These are phyloP conservation scores for Pterostichus niger DNA, from an alignment of 2,888 invertebrate genomes.

Conservation along the genomic window DNA sequence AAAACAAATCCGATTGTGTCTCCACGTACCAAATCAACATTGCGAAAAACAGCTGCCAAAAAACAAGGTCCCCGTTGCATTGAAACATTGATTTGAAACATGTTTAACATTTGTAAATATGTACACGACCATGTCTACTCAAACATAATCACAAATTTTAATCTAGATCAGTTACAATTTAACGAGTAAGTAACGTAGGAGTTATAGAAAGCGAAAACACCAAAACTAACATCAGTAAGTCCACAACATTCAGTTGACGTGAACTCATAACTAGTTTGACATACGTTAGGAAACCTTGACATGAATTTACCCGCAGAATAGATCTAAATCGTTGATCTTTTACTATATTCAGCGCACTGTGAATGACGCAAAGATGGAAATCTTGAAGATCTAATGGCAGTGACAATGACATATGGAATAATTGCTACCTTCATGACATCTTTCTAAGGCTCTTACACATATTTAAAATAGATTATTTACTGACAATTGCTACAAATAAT, in stretches of 20 bases:
- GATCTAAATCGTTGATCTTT: constrained; percentile 33
- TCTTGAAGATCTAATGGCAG: neutral
- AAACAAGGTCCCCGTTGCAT: neutral
- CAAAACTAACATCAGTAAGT: neutral
- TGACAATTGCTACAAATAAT: too few relatives aligned
- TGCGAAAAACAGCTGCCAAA: neutral
- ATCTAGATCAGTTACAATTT: constrained; percentile 10
- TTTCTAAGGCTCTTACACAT: neutral
- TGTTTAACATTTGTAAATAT: constrained; percentile 28
- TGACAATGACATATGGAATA: neutral
- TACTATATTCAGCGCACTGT: neutral
- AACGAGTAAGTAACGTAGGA: neutral
- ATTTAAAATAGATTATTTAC: too few relatives aligned
- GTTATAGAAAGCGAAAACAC: constrained; percentile 1
- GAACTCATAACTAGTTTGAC: constrained; percentile 4
- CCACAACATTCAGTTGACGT: neutral
- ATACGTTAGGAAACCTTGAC: constrained; percentile 30
- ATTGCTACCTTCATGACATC: neutral
- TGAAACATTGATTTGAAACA: constrained; percentile 7
- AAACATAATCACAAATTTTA: constrained; percentile 3
- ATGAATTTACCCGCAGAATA: neutral
- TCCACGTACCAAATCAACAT: neutral
- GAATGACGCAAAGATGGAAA: constrained; percentile 3
- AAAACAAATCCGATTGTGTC: too few relatives aligned
- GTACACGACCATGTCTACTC: neutral